Evolutionary conservation across 2,888 invertebrate species (phyloP), one percentile per base, ranked within the genome.

Genomic region (Pristionchus japonicus): DNA sequence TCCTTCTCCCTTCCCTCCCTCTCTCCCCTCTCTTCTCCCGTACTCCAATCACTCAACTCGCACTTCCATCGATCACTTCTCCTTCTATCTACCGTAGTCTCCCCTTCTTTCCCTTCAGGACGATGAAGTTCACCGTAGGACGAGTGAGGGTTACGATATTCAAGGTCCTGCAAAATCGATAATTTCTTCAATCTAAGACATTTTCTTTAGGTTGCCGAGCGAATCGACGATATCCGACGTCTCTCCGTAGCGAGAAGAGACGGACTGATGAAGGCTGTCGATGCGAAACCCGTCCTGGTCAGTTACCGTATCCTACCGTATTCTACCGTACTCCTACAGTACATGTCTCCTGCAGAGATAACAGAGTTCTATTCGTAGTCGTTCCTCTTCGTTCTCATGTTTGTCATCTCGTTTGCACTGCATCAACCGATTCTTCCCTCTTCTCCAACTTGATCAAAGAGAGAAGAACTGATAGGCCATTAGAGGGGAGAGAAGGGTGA

Each of bases 161-260:
- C 57, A 57, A 57, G 57, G 57, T 57, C 57, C n/a, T n/a, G 17
- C 20, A 20, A n/a, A 57, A n/a, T 57, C 57, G 57, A 57, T 23
- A 3, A 83, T 34, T 9, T 31, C 3, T 23, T 34, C 31, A 52
- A 52, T 11, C 15, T 31, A n/a, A 31, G 11, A 64, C 6, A 27
- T 49, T 40, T 31, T 17, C 80, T 47, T 89, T 95, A 98, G 97
- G 97, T 98, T 90, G 96, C 97, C 82, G 97, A 98, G 96, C 96
- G 98, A 92, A 97, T 98, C 92, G 97, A 98, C 95, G 98, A 98
- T 95, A 97, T 98, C 2, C 97, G 97, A 94, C 95, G 97, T 93
- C 97, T 98, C 97, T 97, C 97, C 95, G 97, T 91, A 31, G 92
- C 94, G 1, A 90, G 92, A 82, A 89, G 93, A 9, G 93, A 94